Evolutionary conservation across 1,140 invertebrate species (phyloP).

Genomic region (Lordiphosa clarofinis): DNA sequence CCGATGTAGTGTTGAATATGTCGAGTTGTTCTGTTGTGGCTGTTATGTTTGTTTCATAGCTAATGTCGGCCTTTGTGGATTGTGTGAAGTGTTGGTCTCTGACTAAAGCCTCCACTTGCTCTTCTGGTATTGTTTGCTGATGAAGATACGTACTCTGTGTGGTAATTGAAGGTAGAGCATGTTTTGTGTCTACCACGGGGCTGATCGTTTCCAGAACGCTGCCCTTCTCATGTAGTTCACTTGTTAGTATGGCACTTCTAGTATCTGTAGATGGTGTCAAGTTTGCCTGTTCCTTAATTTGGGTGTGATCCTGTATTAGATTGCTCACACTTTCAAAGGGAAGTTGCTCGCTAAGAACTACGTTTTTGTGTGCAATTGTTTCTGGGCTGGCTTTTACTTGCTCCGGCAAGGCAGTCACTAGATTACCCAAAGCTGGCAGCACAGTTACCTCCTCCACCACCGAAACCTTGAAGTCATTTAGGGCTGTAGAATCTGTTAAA

Average conservation of each 20-base stretch:
- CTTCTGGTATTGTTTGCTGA: constrained; percentile 39
- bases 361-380: constrained; percentile 33
- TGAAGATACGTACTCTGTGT: constrained; percentile 47
- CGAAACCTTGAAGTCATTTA: constrained; percentile 76
- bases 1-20: constrained; percentile 14
- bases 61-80: constrained; percentile 27
- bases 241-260: constrained; percentile 28
- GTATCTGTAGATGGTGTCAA: constrained; percentile 1
- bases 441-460: constrained; percentile 83
- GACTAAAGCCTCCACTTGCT: constrained; percentile 26
- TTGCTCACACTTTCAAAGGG: constrained; percentile 56
- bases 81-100: constrained; percentile 11
- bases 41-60: constrained; percentile 27
- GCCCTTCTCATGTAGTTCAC: constrained; percentile 32
- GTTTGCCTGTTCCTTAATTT: constrained; percentile 34
- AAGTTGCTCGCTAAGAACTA: constrained; percentile 64
- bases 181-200: constrained; percentile 8
- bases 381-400: constrained; percentile 16
- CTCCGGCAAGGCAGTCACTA: constrained; percentile 45
- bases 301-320: constrained; percentile 39
- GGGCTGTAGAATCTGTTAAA: constrained; percentile 7
- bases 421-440: constrained; percentile 80
- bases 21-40: constrained; percentile 28
- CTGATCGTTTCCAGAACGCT: constrained; percentile 22
- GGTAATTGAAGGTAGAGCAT: constrained; percentile 26